Evolutionary conservation across 2,888 invertebrate species (phyloP).

Genomic region (Odontomyia ornata): DNA sequence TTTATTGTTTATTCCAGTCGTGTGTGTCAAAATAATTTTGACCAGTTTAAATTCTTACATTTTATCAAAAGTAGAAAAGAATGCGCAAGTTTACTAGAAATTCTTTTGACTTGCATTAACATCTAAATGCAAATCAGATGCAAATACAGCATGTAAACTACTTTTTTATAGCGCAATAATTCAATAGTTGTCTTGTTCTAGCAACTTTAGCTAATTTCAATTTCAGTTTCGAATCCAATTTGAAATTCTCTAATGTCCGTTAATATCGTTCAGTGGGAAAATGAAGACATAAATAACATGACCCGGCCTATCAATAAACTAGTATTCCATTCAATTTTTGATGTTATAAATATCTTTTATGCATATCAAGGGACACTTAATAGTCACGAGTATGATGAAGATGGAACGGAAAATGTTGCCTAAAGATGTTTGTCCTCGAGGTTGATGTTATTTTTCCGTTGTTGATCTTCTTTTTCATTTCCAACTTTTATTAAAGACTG

Average conservation of each 20-base stretch:
- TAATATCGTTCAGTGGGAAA: not conserved
- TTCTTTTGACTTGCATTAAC: not conserved
- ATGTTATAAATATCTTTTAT: not conserved
- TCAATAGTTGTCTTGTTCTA: constrained; percentile 32
- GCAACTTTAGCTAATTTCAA: constrained; percentile 29
- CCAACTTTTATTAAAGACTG: not conserved
- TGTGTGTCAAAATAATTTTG: too few relatives aligned
- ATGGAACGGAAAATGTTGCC: not conserved
- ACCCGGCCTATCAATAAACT: not conserved
- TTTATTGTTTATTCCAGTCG: too few relatives aligned
- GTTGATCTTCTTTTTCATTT: not conserved
- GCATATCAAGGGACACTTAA: not conserved
- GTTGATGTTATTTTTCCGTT: not conserved
- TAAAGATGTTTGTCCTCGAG: not conserved
- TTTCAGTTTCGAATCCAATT: constrained; percentile 23
- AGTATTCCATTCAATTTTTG: not conserved
- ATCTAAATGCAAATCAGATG: constrained; percentile 21
- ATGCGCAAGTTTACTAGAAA: too few relatives aligned
- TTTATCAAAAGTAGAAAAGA: too few relatives aligned
- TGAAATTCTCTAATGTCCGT: constrained; percentile 21
- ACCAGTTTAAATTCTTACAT: too few relatives aligned
- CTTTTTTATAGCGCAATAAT: constrained; percentile 31
- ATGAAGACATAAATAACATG: constrained; percentile 28
- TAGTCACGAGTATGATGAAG: not conserved
- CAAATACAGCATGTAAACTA: constrained; percentile 19